Percentiles rank a stretch among this genome's conserved stretches.
phyloP scores from a whole-genome alignment of 2,113 vertebrate genomes.

The Cyrtonyx montezumae region DNA sequence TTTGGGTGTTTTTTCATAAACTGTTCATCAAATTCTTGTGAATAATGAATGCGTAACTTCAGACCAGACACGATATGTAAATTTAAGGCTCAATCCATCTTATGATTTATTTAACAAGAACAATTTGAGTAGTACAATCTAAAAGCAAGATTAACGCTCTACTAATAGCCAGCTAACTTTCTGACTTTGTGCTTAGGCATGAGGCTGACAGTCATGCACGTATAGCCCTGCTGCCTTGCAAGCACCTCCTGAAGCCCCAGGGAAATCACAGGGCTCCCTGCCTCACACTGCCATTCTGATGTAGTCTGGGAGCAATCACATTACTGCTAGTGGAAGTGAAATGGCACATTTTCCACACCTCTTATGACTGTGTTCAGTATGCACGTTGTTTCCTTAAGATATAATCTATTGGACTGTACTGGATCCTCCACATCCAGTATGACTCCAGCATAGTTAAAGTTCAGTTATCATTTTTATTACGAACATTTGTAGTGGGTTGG shows the following conservation, averaged over 20 bases:
- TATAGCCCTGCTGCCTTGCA: not conserved
- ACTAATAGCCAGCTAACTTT: not conserved
- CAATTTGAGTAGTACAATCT: not conserved
- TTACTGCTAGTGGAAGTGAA: not conserved
- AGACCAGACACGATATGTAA: not conserved
- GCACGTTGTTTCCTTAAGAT: not conserved
- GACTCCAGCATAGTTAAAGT: not conserved
- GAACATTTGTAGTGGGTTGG: not conserved
- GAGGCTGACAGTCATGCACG: not conserved
- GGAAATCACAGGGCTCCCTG: not conserved
- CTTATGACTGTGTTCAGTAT: not conserved
- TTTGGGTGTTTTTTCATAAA: not conserved
- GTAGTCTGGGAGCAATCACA: rapidly evolving
- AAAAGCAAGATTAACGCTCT: not conserved
- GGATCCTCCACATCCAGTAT: not conserved
- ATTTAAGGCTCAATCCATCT: not conserved
- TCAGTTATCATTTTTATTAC: not conserved
- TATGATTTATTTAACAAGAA: not conserved
- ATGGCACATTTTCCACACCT: not conserved
- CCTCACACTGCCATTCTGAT: not conserved
- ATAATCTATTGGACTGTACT: not conserved
- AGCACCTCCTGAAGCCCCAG: not conserved
- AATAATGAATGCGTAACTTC: not conserved
- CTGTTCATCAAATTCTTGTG: not conserved
- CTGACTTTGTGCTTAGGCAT: not conserved